Percentiles rank a stretch among this genome's conserved stretches.
These are phyloP conservation scores for Scolopax mira DNA, from an alignment of 2,113 vertebrate species.

Conservation along the genomic window DNA sequence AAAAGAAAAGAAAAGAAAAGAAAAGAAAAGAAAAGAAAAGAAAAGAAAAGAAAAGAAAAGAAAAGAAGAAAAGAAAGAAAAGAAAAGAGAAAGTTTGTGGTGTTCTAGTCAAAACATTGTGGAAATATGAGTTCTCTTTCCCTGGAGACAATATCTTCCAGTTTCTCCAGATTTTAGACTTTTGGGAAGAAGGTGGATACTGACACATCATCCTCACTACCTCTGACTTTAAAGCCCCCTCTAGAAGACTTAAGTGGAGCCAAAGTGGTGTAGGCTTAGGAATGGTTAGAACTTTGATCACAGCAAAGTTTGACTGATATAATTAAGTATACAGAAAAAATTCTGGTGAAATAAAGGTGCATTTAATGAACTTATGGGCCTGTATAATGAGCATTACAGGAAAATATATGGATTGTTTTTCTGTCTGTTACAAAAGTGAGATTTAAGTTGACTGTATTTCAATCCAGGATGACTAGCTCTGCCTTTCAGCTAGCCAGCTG, in stretches of 20 bases:
- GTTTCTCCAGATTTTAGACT: background rate
- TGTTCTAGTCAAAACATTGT: background rate
- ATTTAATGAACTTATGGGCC: background rate
- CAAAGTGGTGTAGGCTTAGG: background rate
- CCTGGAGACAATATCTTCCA: background rate
- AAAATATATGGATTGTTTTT: background rate
- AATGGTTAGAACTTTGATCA: background rate
- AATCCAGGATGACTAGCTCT: background rate
- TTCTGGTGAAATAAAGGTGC: background rate
- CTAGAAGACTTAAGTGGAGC: background rate
- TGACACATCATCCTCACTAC: background rate
- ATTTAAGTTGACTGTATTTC: background rate
- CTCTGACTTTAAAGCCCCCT: background rate
- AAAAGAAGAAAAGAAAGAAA: background rate
- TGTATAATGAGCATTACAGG: background rate
- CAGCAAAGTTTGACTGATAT: background rate
- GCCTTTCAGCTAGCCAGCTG: background rate
- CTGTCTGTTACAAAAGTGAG: background rate
- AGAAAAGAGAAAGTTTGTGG: background rate
- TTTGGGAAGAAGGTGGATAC: background rate
- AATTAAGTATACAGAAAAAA: background rate
- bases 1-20: too few species aligned
- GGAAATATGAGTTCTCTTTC: background rate
- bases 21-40: background rate
- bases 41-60: background rate